Percentiles rank a stretch among this genome's conserved stretches.
Evolutionary conservation across 37 sponge, comb jelly and placozoan genomes (phyloP).

Genomic region (Aphrocallistes beatrix): DNA sequence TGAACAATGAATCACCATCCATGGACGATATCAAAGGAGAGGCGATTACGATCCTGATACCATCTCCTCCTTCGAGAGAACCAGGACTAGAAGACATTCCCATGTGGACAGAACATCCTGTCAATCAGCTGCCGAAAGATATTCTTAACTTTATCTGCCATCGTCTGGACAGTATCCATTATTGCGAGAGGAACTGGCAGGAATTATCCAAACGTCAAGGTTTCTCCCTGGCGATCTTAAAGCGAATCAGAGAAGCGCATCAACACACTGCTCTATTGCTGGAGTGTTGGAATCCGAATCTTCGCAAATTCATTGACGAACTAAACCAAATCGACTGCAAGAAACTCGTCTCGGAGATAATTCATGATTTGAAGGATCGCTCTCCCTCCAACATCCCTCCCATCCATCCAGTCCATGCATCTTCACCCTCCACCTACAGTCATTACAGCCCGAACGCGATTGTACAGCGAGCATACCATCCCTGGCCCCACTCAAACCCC

Average conservation of each 20-base stretch:
- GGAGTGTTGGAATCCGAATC: not conserved
- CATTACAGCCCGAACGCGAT: not conserved
- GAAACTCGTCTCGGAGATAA: not conserved
- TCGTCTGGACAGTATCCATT: not conserved
- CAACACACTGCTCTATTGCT: not conserved
- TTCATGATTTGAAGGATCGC: not conserved
- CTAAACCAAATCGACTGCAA: not conserved
- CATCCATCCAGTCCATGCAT: not conserved
- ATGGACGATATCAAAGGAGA: too few relatives aligned
- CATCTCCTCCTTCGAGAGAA: not conserved
- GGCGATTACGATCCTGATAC: too few relatives aligned
- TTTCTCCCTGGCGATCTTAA: too few relatives aligned
- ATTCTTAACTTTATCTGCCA: not conserved
- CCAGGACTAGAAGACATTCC: not conserved
- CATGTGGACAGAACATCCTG: not conserved
- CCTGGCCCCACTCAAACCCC: not conserved
- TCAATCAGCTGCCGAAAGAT: not conserved
- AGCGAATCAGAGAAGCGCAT: not conserved
- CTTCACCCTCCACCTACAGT: not conserved
- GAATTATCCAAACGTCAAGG: not conserved
- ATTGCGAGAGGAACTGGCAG: not conserved
- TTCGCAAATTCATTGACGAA: not conserved
- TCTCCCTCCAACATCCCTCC: not conserved
- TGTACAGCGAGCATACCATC: not conserved
- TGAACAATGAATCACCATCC: too few relatives aligned